Conservation (phyloP, 2,888 invertebrate genomes). For the Lasioglossum villosulum region DNA sequence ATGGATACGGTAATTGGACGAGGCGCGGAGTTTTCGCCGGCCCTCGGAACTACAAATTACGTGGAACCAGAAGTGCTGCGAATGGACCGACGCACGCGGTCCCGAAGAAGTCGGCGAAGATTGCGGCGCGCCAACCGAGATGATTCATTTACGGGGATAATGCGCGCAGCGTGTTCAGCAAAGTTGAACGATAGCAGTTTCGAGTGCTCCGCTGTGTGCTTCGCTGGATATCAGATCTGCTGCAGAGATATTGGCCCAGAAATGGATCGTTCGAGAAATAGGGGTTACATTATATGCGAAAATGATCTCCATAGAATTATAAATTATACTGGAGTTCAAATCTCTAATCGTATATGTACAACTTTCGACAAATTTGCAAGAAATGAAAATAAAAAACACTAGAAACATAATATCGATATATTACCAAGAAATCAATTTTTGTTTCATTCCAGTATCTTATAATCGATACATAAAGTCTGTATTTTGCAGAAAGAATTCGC, state of each 20-base stretch:
- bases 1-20: constrained; percentile 53
- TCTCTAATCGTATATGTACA: background rate
- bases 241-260: background rate
- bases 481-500: background rate
- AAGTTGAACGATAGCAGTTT: background rate
- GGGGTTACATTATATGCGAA: background rate
- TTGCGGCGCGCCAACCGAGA: background rate
- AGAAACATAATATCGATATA: no score
- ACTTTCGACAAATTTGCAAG: background rate
- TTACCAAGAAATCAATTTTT: background rate
- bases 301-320: background rate
- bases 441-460: background rate
- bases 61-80: background rate
- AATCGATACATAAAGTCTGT: background rate
- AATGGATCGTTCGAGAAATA: background rate
- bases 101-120: constrained; percentile 12
- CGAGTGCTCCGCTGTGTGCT: background rate
- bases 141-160: constrained; percentile 19
- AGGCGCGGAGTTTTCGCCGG: constrained; percentile 35
- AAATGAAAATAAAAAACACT: background rate
- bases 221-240: background rate
- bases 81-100: background rate
- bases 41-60: constrained; percentile 35
- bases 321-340: background rate
- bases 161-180: background rate